These are phyloP conservation scores for Neotoma lepida DNA, from an alignment of 2,113 vertebrate genomes.

Conservation along the genomic window DNA sequence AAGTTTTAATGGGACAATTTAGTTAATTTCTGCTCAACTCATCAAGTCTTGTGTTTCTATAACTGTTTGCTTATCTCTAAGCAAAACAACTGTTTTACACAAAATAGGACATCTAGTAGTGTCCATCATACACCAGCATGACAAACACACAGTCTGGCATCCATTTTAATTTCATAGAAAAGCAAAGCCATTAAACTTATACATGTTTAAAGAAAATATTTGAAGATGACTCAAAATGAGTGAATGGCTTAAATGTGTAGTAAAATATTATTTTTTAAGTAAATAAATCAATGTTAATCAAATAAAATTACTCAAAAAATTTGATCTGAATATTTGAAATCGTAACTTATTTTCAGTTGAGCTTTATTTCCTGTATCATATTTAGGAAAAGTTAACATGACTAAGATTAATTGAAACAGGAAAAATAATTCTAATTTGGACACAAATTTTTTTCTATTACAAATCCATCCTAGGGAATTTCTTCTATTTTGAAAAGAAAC, in stretches of 20 bases:
- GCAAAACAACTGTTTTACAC: neutral
- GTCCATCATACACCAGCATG: neutral
- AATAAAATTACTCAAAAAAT: neutral
- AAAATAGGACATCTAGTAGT: neutral
- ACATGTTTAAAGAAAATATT: neutral
- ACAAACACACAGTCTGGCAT: neutral
- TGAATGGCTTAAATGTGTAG: neutral
- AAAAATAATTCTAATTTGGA: constrained; percentile 45
- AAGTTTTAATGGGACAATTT: constrained; percentile 3
- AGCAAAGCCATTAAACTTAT: neutral
- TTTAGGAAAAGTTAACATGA: neutral
- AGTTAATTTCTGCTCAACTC: neutral
- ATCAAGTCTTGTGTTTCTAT: neutral
- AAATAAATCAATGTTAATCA: constrained; percentile 17
- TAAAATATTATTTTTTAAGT: neutral
- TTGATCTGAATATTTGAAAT: constrained; percentile 8
- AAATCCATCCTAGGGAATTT: neutral
- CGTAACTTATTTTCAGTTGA: constrained; percentile 1
- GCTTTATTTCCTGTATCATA: neutral
- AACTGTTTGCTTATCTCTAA: neutral
- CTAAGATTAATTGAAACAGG: neutral
- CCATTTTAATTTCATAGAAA: neutral
- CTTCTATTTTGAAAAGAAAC: constrained; percentile 14
- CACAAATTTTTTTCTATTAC: neutral
- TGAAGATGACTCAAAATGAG: neutral